These are phyloP conservation scores for Tautogolabrus adspersus DNA, from an alignment of 2,113 vertebrate species.

Conservation along the genomic window DNA sequence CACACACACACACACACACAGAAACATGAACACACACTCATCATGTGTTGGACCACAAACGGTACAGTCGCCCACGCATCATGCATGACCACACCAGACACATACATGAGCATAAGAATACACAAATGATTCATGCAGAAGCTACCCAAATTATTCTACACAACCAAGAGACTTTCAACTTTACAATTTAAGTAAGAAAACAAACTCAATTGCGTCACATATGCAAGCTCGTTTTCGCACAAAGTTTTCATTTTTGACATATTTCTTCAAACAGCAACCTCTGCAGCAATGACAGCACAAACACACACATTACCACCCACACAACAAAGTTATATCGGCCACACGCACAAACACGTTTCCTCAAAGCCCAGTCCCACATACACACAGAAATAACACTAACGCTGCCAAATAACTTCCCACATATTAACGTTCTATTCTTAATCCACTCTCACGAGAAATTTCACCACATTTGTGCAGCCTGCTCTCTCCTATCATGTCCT, in stretches of 20 bases:
- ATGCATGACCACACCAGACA: not conserved
- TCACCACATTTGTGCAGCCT: conserved; percentile 2
- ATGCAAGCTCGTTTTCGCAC: too few relatives aligned
- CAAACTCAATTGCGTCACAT: too few relatives aligned
- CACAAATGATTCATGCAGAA: not conserved
- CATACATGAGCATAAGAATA: not conserved
- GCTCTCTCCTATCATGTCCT: not conserved
- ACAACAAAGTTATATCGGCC: conserved; percentile 31
- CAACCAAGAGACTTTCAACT: too few relatives aligned
- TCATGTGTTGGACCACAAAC: not conserved
- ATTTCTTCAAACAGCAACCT: conserved; percentile 2
- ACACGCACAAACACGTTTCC: conserved; percentile 22
- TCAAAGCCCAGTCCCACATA: not conserved
- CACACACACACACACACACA: conserved; percentile 5
- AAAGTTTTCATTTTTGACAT: too few relatives aligned
- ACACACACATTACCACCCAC: conserved; percentile 46
- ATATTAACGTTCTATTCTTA: conserved; percentile 5
- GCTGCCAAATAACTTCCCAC: conserved; percentile 21
- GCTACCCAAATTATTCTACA: too few relatives aligned
- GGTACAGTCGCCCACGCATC: not conserved
- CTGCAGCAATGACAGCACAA: conserved; percentile 10
- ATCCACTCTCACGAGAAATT: conserved; percentile 8
- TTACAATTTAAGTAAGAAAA: too few relatives aligned
- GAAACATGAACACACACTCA: conserved; percentile 21
- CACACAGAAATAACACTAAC: not conserved